Percentiles rank a stretch among this genome's conserved stretches.
Evolutionary conservation across 2,888 invertebrate species (phyloP).

Genomic region (Pseudococcus viburni): DNA sequence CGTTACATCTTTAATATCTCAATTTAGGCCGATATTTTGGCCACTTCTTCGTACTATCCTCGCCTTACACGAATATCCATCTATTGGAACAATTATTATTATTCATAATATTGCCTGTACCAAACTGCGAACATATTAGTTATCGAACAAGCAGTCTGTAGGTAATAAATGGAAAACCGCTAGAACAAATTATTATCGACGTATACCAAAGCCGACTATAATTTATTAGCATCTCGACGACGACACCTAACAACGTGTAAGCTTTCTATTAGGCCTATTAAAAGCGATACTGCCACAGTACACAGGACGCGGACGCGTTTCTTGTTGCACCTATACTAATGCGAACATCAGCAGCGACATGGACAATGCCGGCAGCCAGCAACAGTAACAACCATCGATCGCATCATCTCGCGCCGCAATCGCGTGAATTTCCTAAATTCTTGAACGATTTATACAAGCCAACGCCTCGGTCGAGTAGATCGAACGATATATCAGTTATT

Average conservation of each 20-base stretch:
- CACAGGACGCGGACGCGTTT: background rate
- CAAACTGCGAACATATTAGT: slow-evolving; percentile 33
- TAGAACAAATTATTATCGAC: slow-evolving; percentile 45
- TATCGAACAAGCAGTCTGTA: slow-evolving; percentile 23
- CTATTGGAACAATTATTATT: slow-evolving; percentile 7
- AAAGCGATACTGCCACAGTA: background rate
- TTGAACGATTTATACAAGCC: background rate
- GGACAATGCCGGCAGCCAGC: background rate
- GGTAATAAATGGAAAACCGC: slow-evolving; percentile 40
- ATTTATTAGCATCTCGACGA: slow-evolving; percentile 44
- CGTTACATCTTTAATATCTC: background rate
- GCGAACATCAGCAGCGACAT: background rate
- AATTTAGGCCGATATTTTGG: background rate
- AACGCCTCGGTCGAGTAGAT: slow-evolving; percentile 5
- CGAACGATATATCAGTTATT: slow-evolving; percentile 43
- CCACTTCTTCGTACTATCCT: background rate
- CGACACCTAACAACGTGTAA: slow-evolving; percentile 45
- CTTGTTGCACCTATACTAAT: slow-evolving; percentile 7
- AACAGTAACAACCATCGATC: background rate
- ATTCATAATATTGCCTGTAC: slow-evolving; percentile 38
- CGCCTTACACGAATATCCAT: background rate
- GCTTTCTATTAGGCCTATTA: slow-evolving; percentile 52
- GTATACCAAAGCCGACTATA: background rate
- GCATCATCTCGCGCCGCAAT: background rate
- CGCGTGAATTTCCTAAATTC: slow-evolving; percentile 46